Evolutionary conservation across 2,888 invertebrate species (phyloP).

Genomic region (Hypercompe scribonia): DNA sequence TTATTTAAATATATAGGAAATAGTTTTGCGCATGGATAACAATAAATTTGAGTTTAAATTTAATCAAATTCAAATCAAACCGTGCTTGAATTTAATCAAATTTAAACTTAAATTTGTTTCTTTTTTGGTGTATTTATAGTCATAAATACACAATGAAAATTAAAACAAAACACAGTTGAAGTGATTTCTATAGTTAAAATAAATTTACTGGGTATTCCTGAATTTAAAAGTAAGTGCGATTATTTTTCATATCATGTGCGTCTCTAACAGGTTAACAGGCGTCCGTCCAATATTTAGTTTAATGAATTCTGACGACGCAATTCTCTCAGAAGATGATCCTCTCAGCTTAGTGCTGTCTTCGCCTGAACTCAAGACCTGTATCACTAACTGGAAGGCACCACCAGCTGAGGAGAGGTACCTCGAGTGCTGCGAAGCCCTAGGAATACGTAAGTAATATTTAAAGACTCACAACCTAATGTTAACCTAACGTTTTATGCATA

Average conservation of each 20-base stretch:
- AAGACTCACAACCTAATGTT: too few relatives aligned
- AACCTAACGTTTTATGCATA: too few relatives aligned
- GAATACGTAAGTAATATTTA: conserved; percentile 84
- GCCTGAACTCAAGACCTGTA: conserved; percentile 88
- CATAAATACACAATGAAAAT: not conserved
- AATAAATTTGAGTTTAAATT: too few relatives aligned
- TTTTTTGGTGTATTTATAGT: too few relatives aligned
- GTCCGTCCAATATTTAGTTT: conserved; percentile 91
- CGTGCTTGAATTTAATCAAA: too few relatives aligned
- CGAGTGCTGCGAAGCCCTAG: conserved; percentile 90
- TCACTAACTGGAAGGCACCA: conserved; percentile 91
- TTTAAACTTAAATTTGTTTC: too few relatives aligned
- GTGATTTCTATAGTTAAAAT: not conserved
- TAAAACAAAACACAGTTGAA: not conserved
- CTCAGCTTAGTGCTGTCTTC: conserved; percentile 89
- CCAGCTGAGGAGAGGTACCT: conserved; percentile 92
- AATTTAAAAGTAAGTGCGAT: not conserved
- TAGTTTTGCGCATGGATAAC: too few relatives aligned
- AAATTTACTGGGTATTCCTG: accelerated
- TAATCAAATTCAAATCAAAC: too few relatives aligned
- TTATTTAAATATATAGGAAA: too few relatives aligned
- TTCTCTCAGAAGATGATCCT: conserved; percentile 91
- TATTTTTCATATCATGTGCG: not conserved
- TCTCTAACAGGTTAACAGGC: conserved; percentile 87
- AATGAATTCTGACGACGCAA: conserved; percentile 93